Evolutionary conservation across 30 jellyfish, hydroid and myxozoan genomes (phyloP).

Genomic region (Hydractinia echinata): DNA sequence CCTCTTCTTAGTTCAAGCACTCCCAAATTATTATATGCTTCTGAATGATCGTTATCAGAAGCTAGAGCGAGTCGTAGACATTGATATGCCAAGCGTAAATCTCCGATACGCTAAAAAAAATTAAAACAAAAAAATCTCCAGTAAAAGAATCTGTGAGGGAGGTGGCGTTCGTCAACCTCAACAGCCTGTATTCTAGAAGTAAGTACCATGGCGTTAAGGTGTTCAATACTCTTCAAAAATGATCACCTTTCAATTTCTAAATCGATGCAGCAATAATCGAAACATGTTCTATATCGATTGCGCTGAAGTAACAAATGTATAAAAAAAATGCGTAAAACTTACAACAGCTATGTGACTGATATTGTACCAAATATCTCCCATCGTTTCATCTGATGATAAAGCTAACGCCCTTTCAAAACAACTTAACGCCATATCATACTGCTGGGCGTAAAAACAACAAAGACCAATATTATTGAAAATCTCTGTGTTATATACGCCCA

Average conservation of each 20-base stretch:
- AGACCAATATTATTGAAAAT: conserved; percentile 88
- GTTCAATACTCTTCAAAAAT: too few species aligned
- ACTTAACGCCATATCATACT: conserved; percentile 90
- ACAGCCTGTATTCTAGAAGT: too few species aligned
- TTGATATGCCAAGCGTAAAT: conserved; percentile 76
- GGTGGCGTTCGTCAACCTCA: too few species aligned
- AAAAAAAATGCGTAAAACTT: conserved; percentile 2
- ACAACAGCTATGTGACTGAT: conserved; percentile 91
- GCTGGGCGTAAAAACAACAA: conserved; percentile 92
- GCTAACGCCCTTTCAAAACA: conserved; percentile 93
- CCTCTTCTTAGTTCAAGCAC: conserved; percentile 72
- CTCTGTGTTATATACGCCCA: conserved; percentile 94
- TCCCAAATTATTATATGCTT: conserved; percentile 95
- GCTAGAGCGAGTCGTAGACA: conserved; percentile 83
- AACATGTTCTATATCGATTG: too few species aligned
- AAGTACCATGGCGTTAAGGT: too few species aligned
- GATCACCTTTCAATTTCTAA: too few species aligned
- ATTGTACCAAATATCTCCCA: conserved; percentile 94
- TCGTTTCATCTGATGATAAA: conserved; percentile 78
- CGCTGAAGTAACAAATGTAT: not conserved
- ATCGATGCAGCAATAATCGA: too few species aligned
- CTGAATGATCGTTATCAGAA: conserved; percentile 88
- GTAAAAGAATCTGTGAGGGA: not conserved
- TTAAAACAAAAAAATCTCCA: not conserved
- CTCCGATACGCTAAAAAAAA: conserved; percentile 76